These are phyloP conservation scores for Drosophila carrolli DNA, from an alignment of 1,140 invertebrate genomes.

Conservation along the genomic window DNA sequence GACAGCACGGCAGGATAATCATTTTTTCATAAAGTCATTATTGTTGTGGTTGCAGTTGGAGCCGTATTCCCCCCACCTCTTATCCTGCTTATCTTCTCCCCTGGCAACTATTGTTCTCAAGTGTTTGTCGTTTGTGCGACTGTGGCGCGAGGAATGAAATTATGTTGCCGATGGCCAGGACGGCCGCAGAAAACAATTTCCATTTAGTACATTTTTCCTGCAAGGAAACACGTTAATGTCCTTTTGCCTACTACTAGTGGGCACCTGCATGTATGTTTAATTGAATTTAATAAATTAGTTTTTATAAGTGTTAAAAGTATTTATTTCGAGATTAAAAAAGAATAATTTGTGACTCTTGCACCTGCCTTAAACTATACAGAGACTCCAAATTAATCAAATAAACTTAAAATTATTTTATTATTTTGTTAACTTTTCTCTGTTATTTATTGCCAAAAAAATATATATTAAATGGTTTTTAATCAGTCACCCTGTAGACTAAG, in stretches of 20 bases:
- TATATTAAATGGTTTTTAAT: too few relatives aligned
- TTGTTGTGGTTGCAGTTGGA: slow-evolving; percentile 74
- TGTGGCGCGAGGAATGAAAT: slow-evolving; percentile 68
- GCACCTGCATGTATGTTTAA: background rate
- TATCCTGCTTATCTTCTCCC: slow-evolving; percentile 25
- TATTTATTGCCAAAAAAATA: too few relatives aligned
- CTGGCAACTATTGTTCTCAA: slow-evolving; percentile 73
- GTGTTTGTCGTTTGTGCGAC: slow-evolving; percentile 67
- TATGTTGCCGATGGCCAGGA: slow-evolving; percentile 66
- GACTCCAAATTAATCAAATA: too few relatives aligned
- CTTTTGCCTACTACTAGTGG: background rate
- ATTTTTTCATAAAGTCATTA: slow-evolving; percentile 83
- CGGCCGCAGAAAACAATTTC: slow-evolving; percentile 76
- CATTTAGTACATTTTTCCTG: slow-evolving; percentile 65
- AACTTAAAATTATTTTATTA: background rate
- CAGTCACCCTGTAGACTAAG: too few relatives aligned
- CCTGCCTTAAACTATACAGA: too few relatives aligned
- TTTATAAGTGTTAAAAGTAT: too few relatives aligned
- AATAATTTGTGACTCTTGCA: too few relatives aligned
- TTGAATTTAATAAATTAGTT: background rate
- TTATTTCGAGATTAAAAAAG: too few relatives aligned
- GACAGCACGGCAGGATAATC: slow-evolving; percentile 68
- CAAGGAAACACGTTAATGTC: slow-evolving; percentile 65
- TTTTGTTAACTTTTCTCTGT: too few relatives aligned
- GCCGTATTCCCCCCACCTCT: background rate